Evolutionary conservation across 2,888 invertebrate genomes (phyloP), one percentile per base, ranked within the genome.

Genomic region (Phortica magna): DNA sequence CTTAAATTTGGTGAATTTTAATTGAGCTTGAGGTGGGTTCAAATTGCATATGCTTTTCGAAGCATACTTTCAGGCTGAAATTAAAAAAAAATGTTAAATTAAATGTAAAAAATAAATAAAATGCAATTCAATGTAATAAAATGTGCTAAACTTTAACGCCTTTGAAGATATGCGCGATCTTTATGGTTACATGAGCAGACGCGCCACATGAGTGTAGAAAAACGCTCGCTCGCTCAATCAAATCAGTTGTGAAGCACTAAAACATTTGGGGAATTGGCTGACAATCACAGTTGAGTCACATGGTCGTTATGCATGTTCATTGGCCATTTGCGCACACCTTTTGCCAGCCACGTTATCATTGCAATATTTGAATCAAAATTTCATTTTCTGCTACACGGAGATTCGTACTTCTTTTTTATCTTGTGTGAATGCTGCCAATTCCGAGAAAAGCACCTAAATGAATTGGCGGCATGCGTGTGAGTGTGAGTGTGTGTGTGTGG

Each of bases 381-480:
- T 75, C 53, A 75, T 74, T 74, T 65, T 74, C 74, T 64, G 65
- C 65, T 42, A 61, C 17, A 10, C 68, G 48, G 14, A 39, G 14
- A 2, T 17, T 14, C 19, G 10, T n/a, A 19, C 42, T 43, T 48
- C 68, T 43, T 68, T 61, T 68, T 76, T 76, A 78, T 57, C 22
- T 31, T 77, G 53, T 70, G 61, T 74, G 64, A 83, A 83, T 82
- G 85, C 81, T 88, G 88, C 82, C 86, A 86, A 88, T 88, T 88
- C 31, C 88, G 87, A 85, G 83, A 86, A 87, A 83, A 81, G 88
- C 88, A 86, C 86, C 87, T 88, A 88, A 88, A 87, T 87, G 87
- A 87, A 88, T 87, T 87, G 86, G 84, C 80, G 84, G 85, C 87
- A 83, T 87, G 14, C 48, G 10, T 48, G 48, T 6, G 48, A 6